phyloP scores from a whole-genome alignment of 2,113 vertebrate genomes.

The Xenopus tropicalis region UCB_Xtro_10.0 CM004449.2:13954001-13954500 shows the following conservation, averaged over 20 bases:
- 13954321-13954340: too few relatives aligned
- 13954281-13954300: too few relatives aligned
- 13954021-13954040: slow-evolving; percentile 6
- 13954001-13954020: not conserved
- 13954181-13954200: slow-evolving; percentile 39
- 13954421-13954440: too few relatives aligned
- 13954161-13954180: slow-evolving; percentile 43
- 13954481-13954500: too few relatives aligned
- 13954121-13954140: slow-evolving; percentile 33
- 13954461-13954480: too few relatives aligned
- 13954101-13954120: slow-evolving; percentile 12
- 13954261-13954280: too few relatives aligned
- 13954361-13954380: too few relatives aligned
- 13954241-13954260: not conserved
- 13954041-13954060: slow-evolving; percentile 1
- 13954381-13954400: too few relatives aligned
- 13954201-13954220: slow-evolving; percentile 16
- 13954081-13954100: slow-evolving; percentile 32
- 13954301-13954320: too few relatives aligned
- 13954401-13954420: too few relatives aligned
- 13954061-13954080: slow-evolving; percentile 22
- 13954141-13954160: slow-evolving; percentile 38
- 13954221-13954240: slow-evolving; percentile 2
- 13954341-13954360: too few relatives aligned
- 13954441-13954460: too few relatives aligned